These are phyloP conservation scores for Calidris pygmaea DNA, from an alignment of 2,113 vertebrate species.

Conservation along the genomic window DNA sequence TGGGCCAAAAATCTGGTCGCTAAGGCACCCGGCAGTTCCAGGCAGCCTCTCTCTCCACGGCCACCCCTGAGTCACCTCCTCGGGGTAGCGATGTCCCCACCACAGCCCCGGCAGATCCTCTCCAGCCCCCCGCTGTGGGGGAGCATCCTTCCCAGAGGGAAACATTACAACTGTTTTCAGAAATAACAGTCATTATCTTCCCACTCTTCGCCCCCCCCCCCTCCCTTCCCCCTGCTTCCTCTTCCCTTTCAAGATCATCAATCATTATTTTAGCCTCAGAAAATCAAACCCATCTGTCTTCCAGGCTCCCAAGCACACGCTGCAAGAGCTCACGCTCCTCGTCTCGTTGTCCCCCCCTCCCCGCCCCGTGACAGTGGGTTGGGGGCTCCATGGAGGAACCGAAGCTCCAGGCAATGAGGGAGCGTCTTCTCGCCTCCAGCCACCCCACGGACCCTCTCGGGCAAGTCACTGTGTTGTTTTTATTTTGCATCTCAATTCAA, in stretches of 20 bases:
- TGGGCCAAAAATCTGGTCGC: neutral
- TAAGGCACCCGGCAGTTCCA: rapidly evolving
- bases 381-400: neutral
- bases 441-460: rapidly evolving
- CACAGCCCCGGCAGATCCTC: neutral
- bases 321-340: neutral
- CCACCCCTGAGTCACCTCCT: neutral
- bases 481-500: neutral
- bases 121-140: rapidly evolving
- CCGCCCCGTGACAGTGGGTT: rapidly evolving
- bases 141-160: neutral
- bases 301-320: neutral
- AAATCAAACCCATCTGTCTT: constrained; percentile 54
- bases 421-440: neutral
- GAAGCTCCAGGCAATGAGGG: neutral
- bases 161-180: neutral
- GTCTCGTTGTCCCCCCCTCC: neutral
- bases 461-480: neutral
- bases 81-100: neutral
- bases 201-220: neutral
- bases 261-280: constrained; percentile 51
- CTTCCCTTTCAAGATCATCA: constrained; percentile 45
- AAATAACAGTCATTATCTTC: constrained; percentile 42
- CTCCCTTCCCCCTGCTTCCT: neutral
- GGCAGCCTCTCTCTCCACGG: neutral